Evolutionary conservation across 2,797 vertebrate genomes (phyloP).

Genomic region (Pristis pectinata): DNA sequence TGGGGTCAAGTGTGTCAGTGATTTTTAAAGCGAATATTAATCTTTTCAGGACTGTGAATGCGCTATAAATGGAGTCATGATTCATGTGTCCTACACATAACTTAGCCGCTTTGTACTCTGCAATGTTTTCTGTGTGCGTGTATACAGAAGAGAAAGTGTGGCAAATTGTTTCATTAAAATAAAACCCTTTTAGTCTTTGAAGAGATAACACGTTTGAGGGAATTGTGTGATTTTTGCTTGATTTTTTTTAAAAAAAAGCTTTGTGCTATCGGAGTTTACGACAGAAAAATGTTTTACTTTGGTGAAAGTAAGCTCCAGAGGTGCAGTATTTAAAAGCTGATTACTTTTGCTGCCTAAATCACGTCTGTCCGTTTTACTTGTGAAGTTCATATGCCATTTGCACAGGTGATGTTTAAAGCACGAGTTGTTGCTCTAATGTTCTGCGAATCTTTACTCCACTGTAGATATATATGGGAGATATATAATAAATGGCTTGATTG

Average conservation of each 20-base stretch:
- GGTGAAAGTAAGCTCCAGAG: background rate
- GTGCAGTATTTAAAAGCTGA: background rate
- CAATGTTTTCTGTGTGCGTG: conserved; percentile 27
- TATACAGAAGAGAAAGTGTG: conserved; percentile 25
- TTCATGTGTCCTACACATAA: conserved; percentile 19
- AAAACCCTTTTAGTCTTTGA: background rate
- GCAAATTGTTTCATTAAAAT: conserved; percentile 34
- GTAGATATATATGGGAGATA: background rate
- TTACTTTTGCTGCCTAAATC: background rate
- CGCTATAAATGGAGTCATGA: conserved; percentile 31
- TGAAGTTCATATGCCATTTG: background rate
- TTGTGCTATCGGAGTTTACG: background rate
- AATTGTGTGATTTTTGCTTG: background rate
- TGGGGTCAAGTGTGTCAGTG: conserved; percentile 33
- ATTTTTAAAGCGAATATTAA: conserved; percentile 38
- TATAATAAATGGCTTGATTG: conserved; percentile 2
- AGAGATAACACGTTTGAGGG: background rate
- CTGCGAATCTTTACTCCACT: background rate
- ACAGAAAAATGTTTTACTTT: background rate
- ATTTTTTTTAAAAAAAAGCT: background rate
- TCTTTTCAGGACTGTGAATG: conserved; percentile 33
- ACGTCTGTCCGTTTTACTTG: background rate
- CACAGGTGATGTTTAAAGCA: conserved; percentile 11
- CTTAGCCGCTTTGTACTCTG: conserved; percentile 26
- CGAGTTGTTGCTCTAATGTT: background rate